Evolutionary conservation across 1,140 invertebrate genomes (phyloP), one percentile per base, ranked within the genome.

Genomic region (Onthophagus taurus): DNA sequence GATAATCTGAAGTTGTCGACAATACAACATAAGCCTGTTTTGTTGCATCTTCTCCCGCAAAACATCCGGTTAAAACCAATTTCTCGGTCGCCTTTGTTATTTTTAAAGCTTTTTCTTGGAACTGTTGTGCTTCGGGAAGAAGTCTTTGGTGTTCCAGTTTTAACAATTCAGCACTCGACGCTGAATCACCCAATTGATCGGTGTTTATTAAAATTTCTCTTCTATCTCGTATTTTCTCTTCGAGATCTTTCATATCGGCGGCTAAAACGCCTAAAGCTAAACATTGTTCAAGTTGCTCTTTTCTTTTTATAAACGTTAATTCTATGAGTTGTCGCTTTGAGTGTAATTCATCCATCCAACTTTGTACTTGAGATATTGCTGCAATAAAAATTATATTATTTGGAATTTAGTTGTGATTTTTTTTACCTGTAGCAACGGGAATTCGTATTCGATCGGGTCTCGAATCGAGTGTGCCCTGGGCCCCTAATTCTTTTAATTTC

Each of bases 71-170:
- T 19, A 74, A 72, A 16, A 80, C 72, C 14, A 89, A 70, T 57
- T 81, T 78, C 60, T 89, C 85, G 11, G 84, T 87, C 18, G 80
- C 82, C 57, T 81, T 77, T 2, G 86, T 78, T 50, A 89, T 80
- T 60, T 80, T 83, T 17, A 89, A 63, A 3, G 81, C 78, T 52
- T 73, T 74, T 50, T 89, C 85, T 63, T 88, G 82, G 23, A 86
- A 69, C 24, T 82, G 74, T 72, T 80, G 76, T 1, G 83, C 82
- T 66, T 85, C 81, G 3, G 73, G 66, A 51, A 86, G 75, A 53
- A 84, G 69, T 55, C 82, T 82, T 39, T 72, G 70, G 54, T 87
- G 74, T 55, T 85, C 78, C 55, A 77, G 74, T 3, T 82, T 68
- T 4, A 85, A 65, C 29, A 80, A 61, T 61, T 83, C 79, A 9